Evolutionary conservation across 2,888 invertebrate genomes (phyloP), one percentile per base, ranked within the genome.

Genomic region (Sycophila texana): DNA sequence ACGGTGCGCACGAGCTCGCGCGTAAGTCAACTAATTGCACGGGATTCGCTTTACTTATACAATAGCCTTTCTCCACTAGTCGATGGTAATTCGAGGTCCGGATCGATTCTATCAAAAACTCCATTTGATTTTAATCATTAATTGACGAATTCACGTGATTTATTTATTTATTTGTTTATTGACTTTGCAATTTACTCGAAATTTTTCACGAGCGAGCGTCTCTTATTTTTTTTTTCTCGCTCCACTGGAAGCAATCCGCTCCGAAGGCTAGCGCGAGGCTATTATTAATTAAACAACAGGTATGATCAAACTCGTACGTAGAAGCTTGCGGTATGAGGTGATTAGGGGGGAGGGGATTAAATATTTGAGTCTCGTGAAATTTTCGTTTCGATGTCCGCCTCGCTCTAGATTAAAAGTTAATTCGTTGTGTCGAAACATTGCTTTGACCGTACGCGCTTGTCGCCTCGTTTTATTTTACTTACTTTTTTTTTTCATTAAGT

Each of bases 361-460:
- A 79, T 70, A 65, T 61, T 47, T 67, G 2, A 74, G 65, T 70
- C 22, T 70, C 51, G 58, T 49, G 20, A 39, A 39, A 83, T 82
- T 81, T 79, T 82, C 30, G 80, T 83, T 85, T 85, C 84, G 88
- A 88, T 88, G 88, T 87, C 86, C 84, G 85, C 85, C 84, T 63
- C 66, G 57, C 61, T 66, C 39, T 77, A 71, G 71, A 61, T 74
- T 74, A 78, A 76, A 53, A 83, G 81, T 84, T 88, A 90, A 89
- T 90, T 90, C 90, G 90, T 90, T 90, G 90, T 90, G 85, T 90
- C 88, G 90, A 90, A 90, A 90, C 90, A 90, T 90, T 90, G 90
- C 90, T 90, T 89, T 83, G 86, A 84, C 82, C 83, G 74, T 83
- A 83, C 82, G 83, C 81, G 83, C 70, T 71, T 82, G 70, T 84